A percentile compares a stretch with the other conserved stretches of the same genome.
phyloP scores from a whole-genome alignment of 2,888 invertebrate species.

The Syrista parreyssii region DNA sequence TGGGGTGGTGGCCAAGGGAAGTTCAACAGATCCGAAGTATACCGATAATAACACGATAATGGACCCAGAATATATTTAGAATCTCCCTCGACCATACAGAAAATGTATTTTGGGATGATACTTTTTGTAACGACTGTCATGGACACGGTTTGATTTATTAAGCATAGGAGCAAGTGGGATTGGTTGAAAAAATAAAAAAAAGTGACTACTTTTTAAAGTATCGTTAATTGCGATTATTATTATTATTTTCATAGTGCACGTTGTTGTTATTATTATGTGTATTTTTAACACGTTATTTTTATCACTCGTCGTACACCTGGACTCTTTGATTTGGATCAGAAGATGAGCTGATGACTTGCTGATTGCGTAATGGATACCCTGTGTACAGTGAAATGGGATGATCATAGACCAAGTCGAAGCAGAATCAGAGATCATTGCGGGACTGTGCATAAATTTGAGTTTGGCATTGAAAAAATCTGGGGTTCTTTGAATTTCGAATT shows the following conservation, averaged over 20 bases:
- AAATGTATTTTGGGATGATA: not conserved
- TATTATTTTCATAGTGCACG: not conserved
- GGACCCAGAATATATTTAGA: not conserved
- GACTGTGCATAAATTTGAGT: not conserved
- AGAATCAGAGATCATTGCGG: not conserved
- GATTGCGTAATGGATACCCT: not conserved
- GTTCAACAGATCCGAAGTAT: not conserved
- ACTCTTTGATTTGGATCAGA: not conserved
- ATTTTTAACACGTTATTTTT: not conserved
- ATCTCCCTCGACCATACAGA: not conserved
- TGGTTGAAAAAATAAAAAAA: not conserved
- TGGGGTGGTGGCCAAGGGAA: not conserved
- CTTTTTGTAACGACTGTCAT: not conserved
- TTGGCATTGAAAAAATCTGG: not conserved
- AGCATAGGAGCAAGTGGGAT: not conserved
- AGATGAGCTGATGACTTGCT: not conserved
- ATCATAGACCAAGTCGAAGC: not conserved
- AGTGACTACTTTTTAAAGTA: not conserved
- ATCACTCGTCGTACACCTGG: not conserved
- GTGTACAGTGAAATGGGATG: not conserved
- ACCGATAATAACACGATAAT: not conserved
- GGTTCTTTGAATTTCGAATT: not conserved
- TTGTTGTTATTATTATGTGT: not conserved
- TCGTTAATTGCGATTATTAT: not conserved
- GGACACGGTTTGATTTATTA: not conserved